phyloP scores from a whole-genome alignment of 2,888 invertebrate species.

The Microdon myrmicae region DNA sequence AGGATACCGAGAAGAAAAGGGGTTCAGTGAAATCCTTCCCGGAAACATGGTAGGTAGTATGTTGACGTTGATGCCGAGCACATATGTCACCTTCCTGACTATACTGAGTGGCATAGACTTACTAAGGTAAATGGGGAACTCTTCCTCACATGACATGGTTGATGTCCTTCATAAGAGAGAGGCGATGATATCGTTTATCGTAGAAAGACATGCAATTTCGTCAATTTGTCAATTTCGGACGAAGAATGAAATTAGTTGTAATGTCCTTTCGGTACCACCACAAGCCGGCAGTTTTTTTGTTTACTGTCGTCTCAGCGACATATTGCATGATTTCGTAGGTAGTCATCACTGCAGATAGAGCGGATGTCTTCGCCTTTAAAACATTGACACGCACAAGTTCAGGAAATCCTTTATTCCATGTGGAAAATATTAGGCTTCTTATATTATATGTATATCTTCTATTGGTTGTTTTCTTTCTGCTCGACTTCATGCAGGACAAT shows the following conservation, averaged over 20 bases:
- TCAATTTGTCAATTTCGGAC: constrained; percentile 45
- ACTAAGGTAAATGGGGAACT: constrained; percentile 43
- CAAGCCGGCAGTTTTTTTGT: too few species aligned
- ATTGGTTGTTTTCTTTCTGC: too few species aligned
- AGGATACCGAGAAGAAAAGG: too few species aligned
- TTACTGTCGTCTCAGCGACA: too few species aligned
- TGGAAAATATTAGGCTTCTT: too few species aligned
- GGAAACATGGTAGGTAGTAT: constrained; percentile 32
- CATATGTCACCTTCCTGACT: constrained; percentile 26
- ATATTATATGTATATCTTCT: too few species aligned
- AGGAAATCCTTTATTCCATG: too few species aligned
- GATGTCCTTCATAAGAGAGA: constrained; percentile 26
- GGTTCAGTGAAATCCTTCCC: constrained; percentile 28
- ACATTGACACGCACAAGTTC: too few species aligned
- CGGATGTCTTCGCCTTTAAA: too few species aligned
- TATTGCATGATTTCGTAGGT: too few species aligned
- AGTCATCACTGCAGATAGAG: too few species aligned
- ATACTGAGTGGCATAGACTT: constrained; percentile 36
- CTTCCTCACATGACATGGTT: constrained; percentile 18
- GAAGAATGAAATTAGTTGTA: constrained; percentile 17
- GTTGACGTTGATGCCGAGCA: constrained; percentile 8
- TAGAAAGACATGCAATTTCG: constrained; percentile 45
- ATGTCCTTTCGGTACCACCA: constrained; percentile 12
- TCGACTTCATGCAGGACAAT: too few species aligned
- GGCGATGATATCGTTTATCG: constrained; percentile 23